Evolutionary conservation across 2,797 vertebrate species (phyloP), one percentile per base, ranked within the genome.

Genomic region (Halcyon badia): DNA sequence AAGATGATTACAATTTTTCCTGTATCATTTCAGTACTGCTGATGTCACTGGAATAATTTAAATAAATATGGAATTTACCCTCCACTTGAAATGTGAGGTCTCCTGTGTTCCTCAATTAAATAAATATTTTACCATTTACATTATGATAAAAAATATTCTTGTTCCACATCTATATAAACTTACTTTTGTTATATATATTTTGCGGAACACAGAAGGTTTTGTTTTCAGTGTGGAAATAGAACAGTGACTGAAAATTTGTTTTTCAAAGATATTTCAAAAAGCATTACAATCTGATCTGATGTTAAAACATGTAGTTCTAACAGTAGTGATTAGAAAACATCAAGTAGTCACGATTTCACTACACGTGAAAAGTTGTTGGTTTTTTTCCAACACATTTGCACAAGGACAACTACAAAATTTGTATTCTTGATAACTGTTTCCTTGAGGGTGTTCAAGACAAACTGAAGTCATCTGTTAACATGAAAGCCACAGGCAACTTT

Each of bases 401-500:
- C 30, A 76, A 69, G 33, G 31, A 35, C 56, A 56, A 9, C 51
- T 8, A 25, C 4, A 19, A 77, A 31, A 44, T 17, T 12, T n/a
- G 13, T 46, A n/a, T 25, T 83, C 33, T 83, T 71, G 42, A n/a
- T 31, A 87, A 42, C 26, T 70, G 5, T 39, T 81, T 78, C 65
- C 73, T 76, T 76, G n/a, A 9, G 19, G 6, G 31, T 48, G 24
- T n/a, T 94, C 61, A n/a, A 31, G 52, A 52, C 24, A 64, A 83
- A n/a, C 64, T 83, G 49, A 91, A 80, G 44, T 58, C n/a, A 68
- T 21, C 54, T 62, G 39, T 19, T 44, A 61, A 75, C 13, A 15
- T 4, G 22, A 92, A 86, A 96, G 54, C 79, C 87, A 91, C 41
- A 94, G 79, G 20, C 30, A 81, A 22, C 54, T 73, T 91, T 57